Base-by-base conservation (phyloP, 2,888 invertebrate genomes). In the Habroteleia sp. region DNA sequence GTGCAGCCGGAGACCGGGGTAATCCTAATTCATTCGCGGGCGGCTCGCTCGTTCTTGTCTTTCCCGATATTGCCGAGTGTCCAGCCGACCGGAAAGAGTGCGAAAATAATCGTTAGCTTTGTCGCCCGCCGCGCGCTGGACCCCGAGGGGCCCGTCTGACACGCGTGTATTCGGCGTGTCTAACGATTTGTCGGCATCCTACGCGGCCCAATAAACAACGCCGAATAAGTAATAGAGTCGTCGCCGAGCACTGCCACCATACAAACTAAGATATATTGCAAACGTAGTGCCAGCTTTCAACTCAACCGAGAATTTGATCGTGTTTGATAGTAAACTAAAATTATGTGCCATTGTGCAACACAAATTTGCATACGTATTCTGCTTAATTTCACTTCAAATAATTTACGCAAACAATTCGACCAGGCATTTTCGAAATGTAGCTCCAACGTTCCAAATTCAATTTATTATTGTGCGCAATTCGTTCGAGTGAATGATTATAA, bases 61-160 rank as follows among this genome's bases (percentile, higher is more conserved):
- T 62, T 41, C 17, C 27, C 46, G 65, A 46, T 54, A 65, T 52
- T 29, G 50, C 44, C 54, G 27, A 17, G 20, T 13, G 37, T 20
- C 62, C 48, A 16, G 35, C 41, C 50, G 8, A 8, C 17, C 62
- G 46, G 50, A 56, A 48, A 31, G 79, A 81, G 82, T 79, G 83
- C 82, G 81, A 84, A 83, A 84, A 82, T 82, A 84, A 83, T 82
- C 80, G 80, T 84, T 81, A 80, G 82, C 82, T 82, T 83, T 83
- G 84, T 82, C 74, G 78, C 66, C 44, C 60, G 77, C 79, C 82
- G 83, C 78, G 76, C 76, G 74, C 50, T 6, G 56, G 46, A 25
- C 60, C 48, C 69, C 52, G 58, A 58, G 60, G 60, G 62, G 27
- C 58, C 66, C 48, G 44, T 27, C 65, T 31, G 25, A 50, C 73